A percentile compares a stretch with the other conserved stretches of the same genome.
phyloP scores from a whole-genome alignment of 1,140 invertebrate genomes.

The Arion vulgaris region DNA sequence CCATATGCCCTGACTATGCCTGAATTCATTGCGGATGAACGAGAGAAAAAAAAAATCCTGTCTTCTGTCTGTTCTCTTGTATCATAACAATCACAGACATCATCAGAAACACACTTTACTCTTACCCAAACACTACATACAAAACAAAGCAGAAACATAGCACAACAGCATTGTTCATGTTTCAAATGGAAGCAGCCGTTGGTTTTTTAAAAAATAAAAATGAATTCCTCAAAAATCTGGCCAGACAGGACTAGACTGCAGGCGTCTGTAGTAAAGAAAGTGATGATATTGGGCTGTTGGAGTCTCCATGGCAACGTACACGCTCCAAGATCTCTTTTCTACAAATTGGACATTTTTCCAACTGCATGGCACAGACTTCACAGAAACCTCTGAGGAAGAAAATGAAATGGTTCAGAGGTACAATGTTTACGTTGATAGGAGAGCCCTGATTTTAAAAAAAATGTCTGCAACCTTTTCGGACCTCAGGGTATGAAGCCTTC shows the following conservation, averaged over 20 bases:
- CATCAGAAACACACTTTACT: too few species aligned
- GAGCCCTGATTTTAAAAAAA: too few species aligned
- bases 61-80: too few species aligned
- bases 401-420: background rate
- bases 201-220: background rate
- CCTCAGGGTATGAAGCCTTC: too few species aligned
- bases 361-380: constrained; percentile 82
- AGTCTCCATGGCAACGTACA: constrained; percentile 19
- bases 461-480: too few species aligned
- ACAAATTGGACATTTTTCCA: constrained; percentile 91
- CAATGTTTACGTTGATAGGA: too few species aligned
- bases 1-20: too few species aligned
- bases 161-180: background rate
- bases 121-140: too few species aligned
- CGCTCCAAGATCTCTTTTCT: constrained; percentile 77
- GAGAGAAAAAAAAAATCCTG: too few species aligned
- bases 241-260: background rate
- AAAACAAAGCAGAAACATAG: background rate
- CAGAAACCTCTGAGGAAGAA: constrained; percentile 85
- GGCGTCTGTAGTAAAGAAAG: background rate
- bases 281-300: background rate
- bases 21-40: too few species aligned
- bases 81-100: too few species aligned
- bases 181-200: constrained; percentile 6
- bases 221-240: background rate